These are phyloP conservation scores for Oophaga pumilio DNA, from an alignment of 2,113 vertebrate genomes.

Conservation along the genomic window DNA sequence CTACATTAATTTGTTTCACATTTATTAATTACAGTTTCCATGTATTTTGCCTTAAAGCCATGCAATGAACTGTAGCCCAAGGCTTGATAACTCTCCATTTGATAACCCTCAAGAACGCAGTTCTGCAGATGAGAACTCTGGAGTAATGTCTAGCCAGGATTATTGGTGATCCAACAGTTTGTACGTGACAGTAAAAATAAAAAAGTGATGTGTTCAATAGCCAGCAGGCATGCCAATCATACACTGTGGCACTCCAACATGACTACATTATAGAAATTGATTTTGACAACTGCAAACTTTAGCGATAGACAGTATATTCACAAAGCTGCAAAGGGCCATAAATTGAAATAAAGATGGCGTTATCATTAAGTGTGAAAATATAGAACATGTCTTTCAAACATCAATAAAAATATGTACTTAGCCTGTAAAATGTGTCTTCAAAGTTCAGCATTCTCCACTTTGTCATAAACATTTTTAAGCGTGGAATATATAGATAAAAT, in stretches of 20 bases:
- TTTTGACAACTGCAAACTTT: conserved; percentile 19
- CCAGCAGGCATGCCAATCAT: neutral
- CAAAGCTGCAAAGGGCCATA: neutral
- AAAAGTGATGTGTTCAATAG: neutral
- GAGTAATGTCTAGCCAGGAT: neutral
- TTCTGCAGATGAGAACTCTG: conserved; percentile 25
- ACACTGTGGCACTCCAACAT: conserved; percentile 4
- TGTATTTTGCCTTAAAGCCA: conserved; percentile 17
- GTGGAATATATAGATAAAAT: too few relatives aligned
- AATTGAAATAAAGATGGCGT: neutral
- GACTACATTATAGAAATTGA: neutral
- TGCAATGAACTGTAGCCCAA: neutral
- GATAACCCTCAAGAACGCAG: neutral
- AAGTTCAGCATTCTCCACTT: neutral
- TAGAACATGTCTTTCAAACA: neutral
- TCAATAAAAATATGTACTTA: neutral
- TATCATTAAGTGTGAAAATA: neutral
- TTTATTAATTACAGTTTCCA: neutral
- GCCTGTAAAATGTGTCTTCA: neutral
- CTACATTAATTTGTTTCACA: conserved; percentile 20
- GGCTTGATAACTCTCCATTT: conserved; percentile 14
- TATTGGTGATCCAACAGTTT: neutral
- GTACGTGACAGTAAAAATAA: neutral
- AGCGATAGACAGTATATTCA: neutral
- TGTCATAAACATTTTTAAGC: too few relatives aligned